Percentiles rank a stretch among this genome's conserved stretches.
Evolutionary conservation across 1,140 invertebrate species (phyloP).

Genomic region (Eupristina koningsbergeri): DNA sequence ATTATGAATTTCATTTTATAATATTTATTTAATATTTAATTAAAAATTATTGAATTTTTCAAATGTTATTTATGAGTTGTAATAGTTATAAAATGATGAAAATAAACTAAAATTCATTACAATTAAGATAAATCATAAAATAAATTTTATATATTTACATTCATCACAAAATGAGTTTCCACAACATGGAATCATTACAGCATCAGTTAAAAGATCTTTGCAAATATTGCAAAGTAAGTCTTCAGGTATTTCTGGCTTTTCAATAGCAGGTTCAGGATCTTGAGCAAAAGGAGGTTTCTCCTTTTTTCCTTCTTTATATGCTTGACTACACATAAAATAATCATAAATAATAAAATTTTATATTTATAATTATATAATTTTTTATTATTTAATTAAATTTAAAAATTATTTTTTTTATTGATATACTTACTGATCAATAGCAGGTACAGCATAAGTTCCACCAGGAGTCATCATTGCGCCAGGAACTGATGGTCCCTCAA

Average conservation of each 20-base stretch:
- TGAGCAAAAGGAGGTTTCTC: conserved; percentile 78
- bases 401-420: conserved; percentile 5
- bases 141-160: conserved; percentile 80
- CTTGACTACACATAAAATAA: conserved; percentile 76
- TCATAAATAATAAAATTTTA: conserved; percentile 16
- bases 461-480: conserved; percentile 95
- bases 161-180: conserved; percentile 98
- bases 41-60: too few species aligned
- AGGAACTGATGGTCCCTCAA: conserved; percentile 89
- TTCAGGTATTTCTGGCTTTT: conserved; percentile 87
- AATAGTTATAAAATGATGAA: too few species aligned
- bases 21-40: too few species aligned
- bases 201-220: conserved; percentile 93
- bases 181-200: conserved; percentile 97
- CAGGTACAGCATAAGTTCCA: conserved; percentile 92
- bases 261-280: conserved; percentile 73
- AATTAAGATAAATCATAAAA: too few species aligned
- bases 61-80: too few species aligned
- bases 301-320: conserved; percentile 83
- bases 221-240: conserved; percentile 94
- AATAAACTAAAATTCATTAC: too few species aligned
- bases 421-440: conserved; percentile 93
- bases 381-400: neutral
- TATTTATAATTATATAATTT: neutral
- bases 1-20: too few species aligned